Evolutionary conservation across 2,113 vertebrate species (phyloP).

Genomic region (Rhipidura dahli): DNA sequence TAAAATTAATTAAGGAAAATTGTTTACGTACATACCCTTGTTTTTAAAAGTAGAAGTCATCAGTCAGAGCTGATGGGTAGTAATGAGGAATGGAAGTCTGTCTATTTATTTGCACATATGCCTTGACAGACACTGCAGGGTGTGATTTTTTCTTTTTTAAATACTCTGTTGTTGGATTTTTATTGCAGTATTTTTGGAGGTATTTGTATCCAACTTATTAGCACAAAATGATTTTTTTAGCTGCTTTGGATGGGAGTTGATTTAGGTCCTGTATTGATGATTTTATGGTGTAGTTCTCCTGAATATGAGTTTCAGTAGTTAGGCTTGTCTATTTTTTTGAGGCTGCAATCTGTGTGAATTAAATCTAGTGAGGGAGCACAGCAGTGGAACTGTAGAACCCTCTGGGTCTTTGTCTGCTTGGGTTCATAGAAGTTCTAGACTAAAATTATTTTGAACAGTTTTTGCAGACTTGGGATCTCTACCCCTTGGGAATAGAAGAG

Average conservation of each 20-base stretch:
- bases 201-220: not conserved
- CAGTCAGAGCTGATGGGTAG: not conserved
- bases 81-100: not conserved
- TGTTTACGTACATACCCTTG: not conserved
- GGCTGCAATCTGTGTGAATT: fast-evolving
- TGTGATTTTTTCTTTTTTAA: not conserved
- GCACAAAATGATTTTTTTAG: not conserved
- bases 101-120: not conserved
- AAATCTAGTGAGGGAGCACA: not conserved
- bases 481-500: not conserved
- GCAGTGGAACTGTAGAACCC: not conserved
- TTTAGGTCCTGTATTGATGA: not conserved
- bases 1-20: not conserved
- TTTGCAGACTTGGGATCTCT: not conserved
- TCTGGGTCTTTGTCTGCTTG: not conserved
- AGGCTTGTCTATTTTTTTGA: not conserved
- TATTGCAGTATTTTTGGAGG: not conserved
- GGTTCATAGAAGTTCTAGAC: not conserved
- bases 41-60: not conserved
- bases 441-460: not conserved
- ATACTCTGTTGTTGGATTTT: not conserved
- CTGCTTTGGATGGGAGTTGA: not conserved
- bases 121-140: not conserved
- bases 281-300: not conserved
- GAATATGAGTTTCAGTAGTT: not conserved